A percentile compares a stretch with the other conserved stretches of the same genome.
Conservation (phyloP, 2,797 vertebrate genomes). For the Enoplosus armatus region DNA sequence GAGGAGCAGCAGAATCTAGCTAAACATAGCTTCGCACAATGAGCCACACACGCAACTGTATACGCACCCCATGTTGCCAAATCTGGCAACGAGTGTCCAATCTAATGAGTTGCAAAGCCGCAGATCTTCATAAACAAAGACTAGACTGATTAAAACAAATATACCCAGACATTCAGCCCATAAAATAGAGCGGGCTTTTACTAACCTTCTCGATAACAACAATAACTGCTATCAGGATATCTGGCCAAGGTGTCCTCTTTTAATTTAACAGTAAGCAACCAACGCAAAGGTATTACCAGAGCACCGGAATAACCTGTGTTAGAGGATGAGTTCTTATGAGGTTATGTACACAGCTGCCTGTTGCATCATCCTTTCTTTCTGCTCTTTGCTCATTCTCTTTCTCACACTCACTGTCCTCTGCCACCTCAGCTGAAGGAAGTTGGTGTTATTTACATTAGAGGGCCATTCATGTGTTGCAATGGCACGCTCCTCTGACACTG, state of each 20-base stretch:
- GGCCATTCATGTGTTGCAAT: constrained; percentile 20
- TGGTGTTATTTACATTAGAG: neutral
- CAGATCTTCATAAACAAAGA: constrained; percentile 33
- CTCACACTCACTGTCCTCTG: neutral
- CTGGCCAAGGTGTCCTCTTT: neutral
- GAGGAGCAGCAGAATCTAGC: neutral
- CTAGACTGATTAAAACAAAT: constrained; percentile 23
- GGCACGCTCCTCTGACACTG: neutral
- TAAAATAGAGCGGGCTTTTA: neutral
- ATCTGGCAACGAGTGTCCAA: neutral
- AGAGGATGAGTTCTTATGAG: constrained; percentile 7
- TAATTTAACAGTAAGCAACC: neutral
- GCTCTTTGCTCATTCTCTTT: neutral
- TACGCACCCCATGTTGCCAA: neutral
- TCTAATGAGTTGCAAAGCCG: constrained; percentile 41
- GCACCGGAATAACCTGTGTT: neutral
- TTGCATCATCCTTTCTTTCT: constrained; percentile 1
- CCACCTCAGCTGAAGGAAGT: constrained; percentile 13
- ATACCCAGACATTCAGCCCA: neutral
- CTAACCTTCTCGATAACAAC: neutral
- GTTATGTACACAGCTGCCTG: constrained; percentile 20
- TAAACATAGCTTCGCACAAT: neutral
- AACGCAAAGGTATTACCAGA: neutral
- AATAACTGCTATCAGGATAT: neutral
- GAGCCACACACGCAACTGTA: neutral